Evolutionary conservation across 2,113 vertebrate genomes (phyloP).

Genomic region (Leucopternis melanops): DNA sequence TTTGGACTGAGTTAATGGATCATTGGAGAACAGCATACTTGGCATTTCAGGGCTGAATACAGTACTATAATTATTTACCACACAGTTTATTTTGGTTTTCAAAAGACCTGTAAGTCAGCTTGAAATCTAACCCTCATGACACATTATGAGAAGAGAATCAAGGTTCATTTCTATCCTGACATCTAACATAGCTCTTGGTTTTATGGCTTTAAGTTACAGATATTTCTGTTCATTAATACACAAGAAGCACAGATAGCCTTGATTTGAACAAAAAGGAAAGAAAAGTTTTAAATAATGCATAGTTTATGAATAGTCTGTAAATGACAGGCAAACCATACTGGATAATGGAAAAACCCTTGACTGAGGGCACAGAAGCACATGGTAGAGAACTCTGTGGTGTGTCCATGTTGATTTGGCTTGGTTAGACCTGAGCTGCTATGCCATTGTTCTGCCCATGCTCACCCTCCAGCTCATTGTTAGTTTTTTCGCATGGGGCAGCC

Average conservation of each 20-base stretch:
- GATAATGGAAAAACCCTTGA: neutral
- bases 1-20: neutral
- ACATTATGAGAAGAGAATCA: neutral
- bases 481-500: neutral
- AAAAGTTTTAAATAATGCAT: neutral
- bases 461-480: neutral
- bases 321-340: neutral
- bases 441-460: neutral
- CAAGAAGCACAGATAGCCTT: neutral
- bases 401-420: neutral
- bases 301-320: neutral
- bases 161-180: neutral
- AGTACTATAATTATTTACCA: neutral
- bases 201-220: neutral
- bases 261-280: neutral
- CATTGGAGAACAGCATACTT: neutral
- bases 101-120: neutral
- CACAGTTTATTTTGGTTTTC: neutral
- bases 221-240: neutral
- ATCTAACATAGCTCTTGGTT: neutral
- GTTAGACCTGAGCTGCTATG: neutral
- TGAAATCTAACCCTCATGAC: neutral
- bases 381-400: neutral
- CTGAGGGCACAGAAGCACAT: neutral
- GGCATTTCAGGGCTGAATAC: neutral